A percentile compares a stretch with the other conserved stretches of the same genome.
Conservation (phyloP, 2,888 invertebrate genomes). For the Tupiocoris notatus region DNA sequence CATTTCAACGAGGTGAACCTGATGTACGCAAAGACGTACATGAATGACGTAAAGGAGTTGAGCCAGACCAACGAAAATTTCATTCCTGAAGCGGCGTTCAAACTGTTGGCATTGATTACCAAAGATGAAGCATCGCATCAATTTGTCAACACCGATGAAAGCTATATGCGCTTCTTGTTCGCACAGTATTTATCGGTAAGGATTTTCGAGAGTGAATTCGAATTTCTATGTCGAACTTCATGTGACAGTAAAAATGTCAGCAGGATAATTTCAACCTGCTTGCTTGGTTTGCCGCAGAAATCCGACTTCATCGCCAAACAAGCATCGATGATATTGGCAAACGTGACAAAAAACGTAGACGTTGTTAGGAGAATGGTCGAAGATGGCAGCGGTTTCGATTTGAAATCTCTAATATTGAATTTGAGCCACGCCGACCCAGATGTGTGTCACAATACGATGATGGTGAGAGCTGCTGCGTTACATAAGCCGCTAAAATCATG, state of each 20-base stretch:
- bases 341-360: conserved; percentile 7
- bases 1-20: conserved; percentile 15
- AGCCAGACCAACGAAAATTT: neutral
- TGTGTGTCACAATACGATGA: conserved; percentile 20
- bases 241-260: too few species aligned
- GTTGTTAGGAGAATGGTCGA: neutral
- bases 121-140: conserved; percentile 21
- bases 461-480: too few species aligned
- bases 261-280: too few species aligned
- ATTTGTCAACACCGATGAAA: neutral
- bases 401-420: conserved; percentile 9
- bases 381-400: conserved; percentile 3
- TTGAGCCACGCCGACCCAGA: conserved; percentile 9
- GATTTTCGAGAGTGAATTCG: too few species aligned
- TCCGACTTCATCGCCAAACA: neutral
- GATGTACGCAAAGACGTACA: conserved; percentile 26
- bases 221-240: too few species aligned
- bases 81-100: conserved; percentile 22
- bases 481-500: too few species aligned
- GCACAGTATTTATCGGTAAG: neutral
- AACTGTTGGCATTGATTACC: conserved; percentile 13
- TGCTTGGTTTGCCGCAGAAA: conserved; percentile 13
- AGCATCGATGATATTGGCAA: conserved; percentile 10
- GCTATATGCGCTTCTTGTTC: neutral
- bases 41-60: conserved; percentile 35